Evolutionary conservation across 2,888 invertebrate species (phyloP), one percentile per base, ranked within the genome.

Genomic region (Linyphia triangularis): DNA sequence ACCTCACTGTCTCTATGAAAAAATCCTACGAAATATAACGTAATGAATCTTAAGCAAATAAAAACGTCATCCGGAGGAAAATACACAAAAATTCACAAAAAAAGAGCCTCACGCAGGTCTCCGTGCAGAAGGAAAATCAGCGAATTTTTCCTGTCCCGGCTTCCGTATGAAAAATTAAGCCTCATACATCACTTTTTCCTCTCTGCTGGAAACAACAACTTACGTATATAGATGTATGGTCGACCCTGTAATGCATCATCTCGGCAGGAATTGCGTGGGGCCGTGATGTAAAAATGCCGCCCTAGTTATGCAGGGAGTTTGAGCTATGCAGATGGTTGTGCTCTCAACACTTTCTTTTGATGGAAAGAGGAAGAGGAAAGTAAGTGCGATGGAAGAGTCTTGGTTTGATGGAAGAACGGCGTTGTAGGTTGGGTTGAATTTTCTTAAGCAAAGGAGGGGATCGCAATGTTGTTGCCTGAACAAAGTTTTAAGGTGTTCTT

Each of bases 21-120:
- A 28, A 51, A 30, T 0, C 7, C 3, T 7, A 51, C 13, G 10
- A 33, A 33, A 61, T 10, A 57, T 9, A 33, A 19, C 6, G 10
- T 33, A 37, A 24, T 61, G 19, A 37, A 24, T 13, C 43, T 13
- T 28, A 22, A 65, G 67, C 70, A 37, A 69, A 81, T 81, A 69
- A 81, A 81, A 81, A 81, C 69, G 37, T 69, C 81, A 81, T 10
- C 78, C 16, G 9, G n/a, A 13, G 26, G 37, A 69, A 67, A 81
- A 57, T 26, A 59, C 9, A 5, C 33, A 4, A n/a, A n/a, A n/a
- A n/a, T n/a, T n/a, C n/a, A n/a, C n/a, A n/a, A n/a, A n/a, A n/a
- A n/a, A n/a, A n/a, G n/a, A n/a, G 10, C n/a, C 37, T 69, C 81
- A 40, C 59, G 70, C 59, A 81, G 51, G 6, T 51, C 13, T 37